Base-by-base conservation (phyloP, 2,888 invertebrate genomes). In the Cepaea hortensis region DNA sequence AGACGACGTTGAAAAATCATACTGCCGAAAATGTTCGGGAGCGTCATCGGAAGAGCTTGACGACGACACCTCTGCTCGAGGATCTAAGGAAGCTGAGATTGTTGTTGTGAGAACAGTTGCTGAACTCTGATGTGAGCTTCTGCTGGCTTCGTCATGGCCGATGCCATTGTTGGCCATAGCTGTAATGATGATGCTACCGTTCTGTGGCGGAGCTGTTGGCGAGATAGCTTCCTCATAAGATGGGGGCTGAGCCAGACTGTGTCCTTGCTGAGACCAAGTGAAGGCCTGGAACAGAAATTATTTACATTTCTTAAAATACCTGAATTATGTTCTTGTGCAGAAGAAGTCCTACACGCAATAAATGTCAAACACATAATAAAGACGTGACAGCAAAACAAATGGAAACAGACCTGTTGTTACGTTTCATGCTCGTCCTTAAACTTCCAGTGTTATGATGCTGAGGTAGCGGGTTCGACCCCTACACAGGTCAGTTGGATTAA, bases 211-310 rank as follows among this genome's bases (percentile, higher is more conserved):
- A 70, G 86, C 9, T 15, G 73, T 23, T 13, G 84, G 77, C n/a
- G 73, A 86, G 11, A 84, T 84, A 20, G 89, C 88, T 46, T 90
- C 90, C 18, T 90, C 89, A 75, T 90, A 90, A n/a, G 88, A 86
- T 50, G 89, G 90, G 3, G 90, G 90, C 72, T 88, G 87, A 46
- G 87, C 73, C 18, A 89, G 18, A 73, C 82, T 87, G 80, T 85
- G 20, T 13, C 77, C 83, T 13, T 86, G 20, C 61, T 70, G 76
- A 20, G 84, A 75, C 84, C 84, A 84, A 11, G 70, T 50, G 5
- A 76, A 73, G 7, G 87, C 88, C 75, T 81, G 76, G 7, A n/a
- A 55, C 5, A 20, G n/a, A 68, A 68, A n/a, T 68, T 18, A 20
- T 68, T 68, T 68, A 61, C n/a, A 77, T n/a, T 0, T 55, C n/a